Evolutionary conservation across 2,797 vertebrate genomes (phyloP).

Genomic region (Clarias laeviceps): DNA sequence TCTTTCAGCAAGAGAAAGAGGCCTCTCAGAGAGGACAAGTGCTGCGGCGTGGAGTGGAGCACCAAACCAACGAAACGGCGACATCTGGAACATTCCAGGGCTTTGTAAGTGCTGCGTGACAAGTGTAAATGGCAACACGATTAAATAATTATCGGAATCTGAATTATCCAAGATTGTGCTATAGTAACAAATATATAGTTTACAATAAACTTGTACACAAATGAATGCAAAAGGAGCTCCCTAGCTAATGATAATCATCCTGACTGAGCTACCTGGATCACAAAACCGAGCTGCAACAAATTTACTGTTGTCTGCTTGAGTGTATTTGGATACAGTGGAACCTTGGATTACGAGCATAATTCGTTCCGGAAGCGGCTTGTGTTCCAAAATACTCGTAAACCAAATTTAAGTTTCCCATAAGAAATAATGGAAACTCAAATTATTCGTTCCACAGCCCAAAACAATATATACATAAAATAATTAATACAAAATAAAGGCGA

Average conservation of each 20-base stretch:
- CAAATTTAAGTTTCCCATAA: too few species aligned
- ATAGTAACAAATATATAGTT: not conserved
- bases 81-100: constrained; percentile 78
- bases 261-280: not conserved
- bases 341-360: too few species aligned
- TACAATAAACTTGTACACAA: not conserved
- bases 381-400: too few species aligned
- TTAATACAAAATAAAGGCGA: too few species aligned
- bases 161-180: not conserved
- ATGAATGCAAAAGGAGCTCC: not conserved
- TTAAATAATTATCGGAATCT: not conserved
- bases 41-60: constrained; percentile 73
- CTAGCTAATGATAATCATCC: not conserved
- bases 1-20: constrained; percentile 84
- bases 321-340: too few species aligned
- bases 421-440: too few species aligned
- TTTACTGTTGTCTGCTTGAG: not conserved
- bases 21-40: constrained; percentile 72
- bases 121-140: not conserved
- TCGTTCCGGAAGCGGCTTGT: too few species aligned
- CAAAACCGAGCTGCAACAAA: not conserved
- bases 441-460: too few species aligned
- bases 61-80: constrained; percentile 71
- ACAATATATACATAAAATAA: too few species aligned
- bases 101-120: constrained; percentile 75